These are phyloP conservation scores for Cricetomys ansorgei DNA, from an alignment of 2,113 vertebrate species.

Conservation along the genomic window DNA sequence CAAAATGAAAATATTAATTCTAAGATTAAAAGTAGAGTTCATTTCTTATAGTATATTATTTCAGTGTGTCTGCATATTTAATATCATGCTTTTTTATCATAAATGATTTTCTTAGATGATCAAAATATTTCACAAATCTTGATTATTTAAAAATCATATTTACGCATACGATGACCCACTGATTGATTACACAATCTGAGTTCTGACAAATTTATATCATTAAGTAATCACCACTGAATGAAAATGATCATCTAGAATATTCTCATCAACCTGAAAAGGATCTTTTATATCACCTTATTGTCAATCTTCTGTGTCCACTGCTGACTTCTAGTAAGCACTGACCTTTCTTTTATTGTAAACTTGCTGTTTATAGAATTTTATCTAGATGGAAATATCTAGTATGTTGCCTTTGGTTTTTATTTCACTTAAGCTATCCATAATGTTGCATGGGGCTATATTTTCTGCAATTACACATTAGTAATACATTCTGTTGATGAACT, in stretches of 20 bases:
- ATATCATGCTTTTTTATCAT: background rate
- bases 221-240: too few species aligned
- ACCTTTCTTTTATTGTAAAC: constrained; percentile 1
- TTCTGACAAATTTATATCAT: background rate
- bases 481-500: background rate
- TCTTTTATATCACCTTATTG: background rate
- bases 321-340: background rate
- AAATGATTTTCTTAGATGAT: background rate
- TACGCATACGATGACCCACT: background rate
- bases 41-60: constrained; percentile 9
- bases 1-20: background rate
- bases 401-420: background rate
- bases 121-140: background rate
- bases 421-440: background rate
- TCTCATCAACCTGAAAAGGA: background rate
- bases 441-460: background rate
- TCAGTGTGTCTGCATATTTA: background rate
- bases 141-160: background rate
- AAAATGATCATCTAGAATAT: background rate
- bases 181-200: background rate
- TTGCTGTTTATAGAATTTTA: constrained; percentile 33
- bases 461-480: background rate
- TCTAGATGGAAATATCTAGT: background rate
- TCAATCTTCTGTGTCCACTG: background rate
- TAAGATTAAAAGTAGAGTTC: background rate